Evolutionary conservation across 1,140 invertebrate species (phyloP).

Genomic region (Orius insidiosus): DNA sequence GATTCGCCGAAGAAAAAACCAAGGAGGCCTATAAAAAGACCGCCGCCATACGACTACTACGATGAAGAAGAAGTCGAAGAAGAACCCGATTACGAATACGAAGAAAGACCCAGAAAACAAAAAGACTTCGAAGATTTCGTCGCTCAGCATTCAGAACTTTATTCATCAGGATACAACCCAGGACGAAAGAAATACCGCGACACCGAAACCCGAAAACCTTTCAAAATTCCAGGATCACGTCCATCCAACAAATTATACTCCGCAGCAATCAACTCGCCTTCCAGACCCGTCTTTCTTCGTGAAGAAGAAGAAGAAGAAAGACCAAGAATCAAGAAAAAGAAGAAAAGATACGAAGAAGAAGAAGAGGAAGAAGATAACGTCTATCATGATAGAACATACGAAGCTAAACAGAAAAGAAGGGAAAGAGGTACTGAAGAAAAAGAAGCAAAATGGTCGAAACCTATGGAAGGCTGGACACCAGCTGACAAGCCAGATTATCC

Average conservation of each 20-base stretch:
- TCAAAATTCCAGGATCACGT: no score
- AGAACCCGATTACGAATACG: slow-evolving; percentile 1
- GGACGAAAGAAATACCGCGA: no score
- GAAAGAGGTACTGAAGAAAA: no score
- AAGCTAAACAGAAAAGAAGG: neutral
- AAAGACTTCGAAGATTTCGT: slow-evolving; percentile 7
- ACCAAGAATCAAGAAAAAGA: neutral
- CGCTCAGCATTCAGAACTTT: neutral
- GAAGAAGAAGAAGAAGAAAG: slow-evolving; percentile 1
- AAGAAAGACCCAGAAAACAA: neutral
- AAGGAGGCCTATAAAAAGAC: neutral
- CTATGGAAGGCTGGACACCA: no score
- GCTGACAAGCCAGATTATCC: no score
- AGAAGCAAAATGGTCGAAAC: no score
- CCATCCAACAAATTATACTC: slow-evolving; percentile 5
- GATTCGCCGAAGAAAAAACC: slow-evolving; percentile 1
- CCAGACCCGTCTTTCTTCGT: neutral
- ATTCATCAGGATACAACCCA: neutral
- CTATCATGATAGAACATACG: slow-evolving; percentile 4
- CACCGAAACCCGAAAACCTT: neutral
- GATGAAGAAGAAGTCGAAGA: slow-evolving; percentile 2
- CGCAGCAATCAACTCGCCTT: neutral
- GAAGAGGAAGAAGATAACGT: slow-evolving; percentile 3
- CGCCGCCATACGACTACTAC: neutral
- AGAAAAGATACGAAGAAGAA: slow-evolving; percentile 3